These are phyloP conservation scores for Myiagra hebetior DNA, from an alignment of 2,113 vertebrate species.

Conservation along the genomic window DNA sequence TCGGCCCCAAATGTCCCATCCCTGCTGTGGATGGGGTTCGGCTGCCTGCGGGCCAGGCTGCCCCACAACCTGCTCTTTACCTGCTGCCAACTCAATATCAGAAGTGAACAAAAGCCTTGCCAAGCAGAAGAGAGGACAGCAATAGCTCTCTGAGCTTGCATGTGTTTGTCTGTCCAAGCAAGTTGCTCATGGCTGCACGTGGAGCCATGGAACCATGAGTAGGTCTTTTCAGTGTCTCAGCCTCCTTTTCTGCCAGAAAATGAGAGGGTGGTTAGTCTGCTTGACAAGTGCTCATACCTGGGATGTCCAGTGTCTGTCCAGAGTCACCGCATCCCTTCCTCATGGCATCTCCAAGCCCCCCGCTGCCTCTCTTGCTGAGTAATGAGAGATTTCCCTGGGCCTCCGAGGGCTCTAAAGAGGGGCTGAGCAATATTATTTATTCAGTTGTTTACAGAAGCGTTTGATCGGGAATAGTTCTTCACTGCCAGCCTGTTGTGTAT, in stretches of 20 bases:
- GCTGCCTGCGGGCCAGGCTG: neutral
- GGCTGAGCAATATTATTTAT: conserved; percentile 73
- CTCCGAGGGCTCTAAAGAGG: conserved; percentile 47
- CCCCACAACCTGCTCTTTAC: neutral
- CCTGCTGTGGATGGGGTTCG: accelerated
- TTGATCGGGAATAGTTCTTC: conserved; percentile 75
- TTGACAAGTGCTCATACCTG: neutral
- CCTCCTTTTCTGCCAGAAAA: neutral
- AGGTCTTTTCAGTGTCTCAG: neutral
- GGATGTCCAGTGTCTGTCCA: neutral
- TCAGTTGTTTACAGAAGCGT: conserved; percentile 75
- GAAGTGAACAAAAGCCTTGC: neutral
- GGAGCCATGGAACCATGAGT: neutral
- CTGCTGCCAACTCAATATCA: neutral
- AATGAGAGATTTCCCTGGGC: conserved; percentile 61
- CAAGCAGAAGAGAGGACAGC: neutral
- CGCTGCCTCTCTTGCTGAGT: conserved; percentile 7
- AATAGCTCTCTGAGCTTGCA: neutral
- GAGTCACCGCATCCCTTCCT: neutral
- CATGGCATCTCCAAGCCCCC: neutral
- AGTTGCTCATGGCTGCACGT: neutral
- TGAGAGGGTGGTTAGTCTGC: neutral
- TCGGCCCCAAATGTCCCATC: neutral
- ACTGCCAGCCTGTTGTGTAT: conserved; percentile 75
- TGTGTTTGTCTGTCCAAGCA: neutral